Base-by-base conservation (phyloP, 2,888 invertebrate species). In the Nyleta sp. region DNA sequence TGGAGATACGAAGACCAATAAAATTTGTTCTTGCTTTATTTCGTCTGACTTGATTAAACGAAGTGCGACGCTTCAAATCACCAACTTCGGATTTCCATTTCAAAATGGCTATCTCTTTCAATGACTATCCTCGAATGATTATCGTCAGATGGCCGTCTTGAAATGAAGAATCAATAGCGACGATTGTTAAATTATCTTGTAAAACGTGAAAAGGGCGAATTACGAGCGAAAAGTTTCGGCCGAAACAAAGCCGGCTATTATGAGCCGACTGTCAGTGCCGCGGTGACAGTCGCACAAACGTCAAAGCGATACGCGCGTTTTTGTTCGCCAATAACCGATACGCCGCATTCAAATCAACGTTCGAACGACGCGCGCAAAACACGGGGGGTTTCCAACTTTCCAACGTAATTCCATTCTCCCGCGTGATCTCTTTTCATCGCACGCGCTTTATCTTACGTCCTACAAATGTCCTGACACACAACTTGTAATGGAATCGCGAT, bases 311-410 rank as follows among this genome's bases (percentile, higher is more conserved):
- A 62, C 24, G 48, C 15, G 50, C 18, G 33, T 46, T 59, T 62
- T 62, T 62, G 62, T 62, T 62, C 38, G 48, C 38, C 38, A 62
- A 62, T 62, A 62, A 62, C 38, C 40, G 50, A 62, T 50, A 62
- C 8, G 62, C 15, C 33, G 50, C 17, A 62, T 62, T 62, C 62
- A 62, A 46, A 50, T 50, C 31, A 33, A 33, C 33, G 52, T n/a
- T 50, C 50, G 50, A 50, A 31, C 17, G 24, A 7, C 35, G 28
- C 46, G 2, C 15, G 13, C 48, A 46, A 62, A 35, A 62, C 18
- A 10, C 31, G 18, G 15, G 46, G 60, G 6, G 28, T 24, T 50
- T 62, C 38, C 24, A 50, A 46, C 62, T 62, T 62, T 50, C 38
- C 38, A 48, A 48, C 38, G 24, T 17, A 35, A 38, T 62, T 50